Percentiles rank a stretch among this genome's conserved stretches.
phyloP scores from a whole-genome alignment of 2,797 vertebrate species.

The Valencia hispanica region DNA sequence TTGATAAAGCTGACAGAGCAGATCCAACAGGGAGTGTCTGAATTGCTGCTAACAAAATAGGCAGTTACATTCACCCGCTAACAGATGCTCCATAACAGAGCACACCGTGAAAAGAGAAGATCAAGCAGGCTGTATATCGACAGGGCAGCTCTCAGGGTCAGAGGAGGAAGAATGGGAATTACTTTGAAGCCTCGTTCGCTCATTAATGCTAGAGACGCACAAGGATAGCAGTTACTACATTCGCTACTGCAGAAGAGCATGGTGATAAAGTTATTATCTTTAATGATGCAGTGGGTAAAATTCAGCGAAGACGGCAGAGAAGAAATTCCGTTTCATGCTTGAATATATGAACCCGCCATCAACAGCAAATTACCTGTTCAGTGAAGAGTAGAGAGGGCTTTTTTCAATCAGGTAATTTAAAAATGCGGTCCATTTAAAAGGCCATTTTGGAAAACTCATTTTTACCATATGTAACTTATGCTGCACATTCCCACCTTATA shows the following conservation, averaged over 20 bases:
- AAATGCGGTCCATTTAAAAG: constrained; percentile 16
- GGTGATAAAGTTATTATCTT: constrained; percentile 53
- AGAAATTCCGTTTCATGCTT: constrained; percentile 20
- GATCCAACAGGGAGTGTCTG: constrained; percentile 37
- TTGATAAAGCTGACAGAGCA: constrained; percentile 46
- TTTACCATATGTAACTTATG: neutral
- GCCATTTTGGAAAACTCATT: constrained; percentile 19
- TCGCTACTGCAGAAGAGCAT: constrained; percentile 31
- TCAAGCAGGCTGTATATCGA: constrained; percentile 54
- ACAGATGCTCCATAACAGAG: constrained; percentile 34
- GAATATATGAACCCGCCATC: constrained; percentile 34
- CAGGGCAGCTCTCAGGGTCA: constrained; percentile 52
- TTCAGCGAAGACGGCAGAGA: constrained; percentile 20
- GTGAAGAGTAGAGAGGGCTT: constrained; percentile 17
- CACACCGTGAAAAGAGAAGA: constrained; percentile 36
- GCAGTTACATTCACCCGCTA: constrained; percentile 24
- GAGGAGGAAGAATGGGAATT: constrained; percentile 27
- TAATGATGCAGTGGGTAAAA: constrained; percentile 38
- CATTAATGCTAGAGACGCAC: constrained; percentile 46
- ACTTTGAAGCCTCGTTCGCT: constrained; percentile 57
- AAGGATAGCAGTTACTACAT: constrained; percentile 16
- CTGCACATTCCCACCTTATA: neutral
- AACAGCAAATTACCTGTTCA: constrained; percentile 27
- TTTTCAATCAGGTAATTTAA: constrained; percentile 32
- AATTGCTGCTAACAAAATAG: constrained; percentile 42